These are phyloP conservation scores for Patella caerulea DNA, from an alignment of 2,888 invertebrate genomes.

Conservation along the genomic window DNA sequence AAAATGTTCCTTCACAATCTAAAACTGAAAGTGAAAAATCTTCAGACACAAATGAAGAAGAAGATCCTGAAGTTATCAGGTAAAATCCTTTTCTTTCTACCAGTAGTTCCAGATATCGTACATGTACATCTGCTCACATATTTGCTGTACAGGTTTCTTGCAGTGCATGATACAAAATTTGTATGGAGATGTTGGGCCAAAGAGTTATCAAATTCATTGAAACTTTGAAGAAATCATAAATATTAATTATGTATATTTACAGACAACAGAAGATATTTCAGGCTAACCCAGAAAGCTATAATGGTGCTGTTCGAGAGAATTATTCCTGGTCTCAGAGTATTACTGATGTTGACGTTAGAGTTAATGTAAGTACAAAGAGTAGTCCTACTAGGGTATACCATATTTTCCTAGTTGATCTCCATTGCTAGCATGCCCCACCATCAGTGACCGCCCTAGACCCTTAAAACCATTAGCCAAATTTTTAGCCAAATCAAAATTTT, in stretches of 20 bases:
- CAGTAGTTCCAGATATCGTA: not conserved
- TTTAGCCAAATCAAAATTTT: too few species aligned
- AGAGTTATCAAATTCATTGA: conserved; percentile 1
- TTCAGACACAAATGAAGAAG: conserved; percentile 24
- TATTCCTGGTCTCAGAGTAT: conserved; percentile 91
- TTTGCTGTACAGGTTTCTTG: too few species aligned
- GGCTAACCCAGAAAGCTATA: conserved; percentile 77
- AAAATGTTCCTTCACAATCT: too few species aligned
- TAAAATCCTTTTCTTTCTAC: conserved; percentile 26
- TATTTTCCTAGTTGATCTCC: too few species aligned
- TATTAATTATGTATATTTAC: conserved; percentile 10
- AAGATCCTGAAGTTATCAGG: conserved; percentile 40
- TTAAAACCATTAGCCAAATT: too few species aligned
- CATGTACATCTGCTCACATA: too few species aligned
- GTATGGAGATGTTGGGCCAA: not conserved
- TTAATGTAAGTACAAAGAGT: conserved; percentile 57
- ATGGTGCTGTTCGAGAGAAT: conserved; percentile 83
- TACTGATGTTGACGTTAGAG: conserved; percentile 77
- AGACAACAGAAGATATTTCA: conserved; percentile 63
- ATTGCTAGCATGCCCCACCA: too few species aligned
- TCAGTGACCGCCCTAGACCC: too few species aligned
- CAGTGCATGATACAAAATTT: too few species aligned
- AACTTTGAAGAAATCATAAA: not conserved
- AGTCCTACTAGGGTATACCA: too few species aligned
- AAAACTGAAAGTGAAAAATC: not conserved